Conservation (phyloP, 2,797 vertebrate species). For the Takifugu rubripes region DNA sequence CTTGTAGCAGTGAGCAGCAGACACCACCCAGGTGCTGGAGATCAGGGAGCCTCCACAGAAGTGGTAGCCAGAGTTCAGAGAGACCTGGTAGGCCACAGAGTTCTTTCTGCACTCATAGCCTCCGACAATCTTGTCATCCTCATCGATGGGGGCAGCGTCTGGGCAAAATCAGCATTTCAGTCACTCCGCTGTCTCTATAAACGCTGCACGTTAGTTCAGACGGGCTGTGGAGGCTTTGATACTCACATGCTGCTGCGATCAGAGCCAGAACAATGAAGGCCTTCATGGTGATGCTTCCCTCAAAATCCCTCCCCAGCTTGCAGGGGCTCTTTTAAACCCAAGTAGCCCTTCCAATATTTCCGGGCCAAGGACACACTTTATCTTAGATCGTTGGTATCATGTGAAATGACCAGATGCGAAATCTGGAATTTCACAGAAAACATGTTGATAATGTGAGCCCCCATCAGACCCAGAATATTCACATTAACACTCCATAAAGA, state of each 20-base stretch:
- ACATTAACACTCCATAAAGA: too few species aligned
- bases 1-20: slow-evolving; percentile 77
- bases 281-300: too few species aligned
- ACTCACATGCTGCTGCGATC: slow-evolving; percentile 49
- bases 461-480: too few species aligned
- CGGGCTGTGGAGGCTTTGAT: not conserved
- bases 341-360: too few species aligned
- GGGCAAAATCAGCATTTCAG: not conserved
- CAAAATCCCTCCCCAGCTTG: too few species aligned
- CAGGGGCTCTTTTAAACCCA: too few species aligned
- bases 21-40: slow-evolving; percentile 75
- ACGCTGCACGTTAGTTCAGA: not conserved
- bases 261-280: slow-evolving; percentile 38
- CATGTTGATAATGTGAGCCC: too few species aligned
- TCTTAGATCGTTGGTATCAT: too few species aligned
- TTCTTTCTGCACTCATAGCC: slow-evolving; percentile 71
- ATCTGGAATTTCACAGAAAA: too few species aligned
- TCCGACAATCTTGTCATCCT: slow-evolving; percentile 76
- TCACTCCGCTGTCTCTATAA: too few species aligned
- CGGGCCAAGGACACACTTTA: too few species aligned
- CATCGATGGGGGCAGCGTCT: slow-evolving; percentile 63
- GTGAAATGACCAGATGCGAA: too few species aligned
- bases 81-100: slow-evolving; percentile 71
- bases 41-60: slow-evolving; percentile 78
- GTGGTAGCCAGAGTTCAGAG: slow-evolving; percentile 67